phyloP scores from a whole-genome alignment of 2,888 invertebrate species.

The Mystacides longicornis region DNA sequence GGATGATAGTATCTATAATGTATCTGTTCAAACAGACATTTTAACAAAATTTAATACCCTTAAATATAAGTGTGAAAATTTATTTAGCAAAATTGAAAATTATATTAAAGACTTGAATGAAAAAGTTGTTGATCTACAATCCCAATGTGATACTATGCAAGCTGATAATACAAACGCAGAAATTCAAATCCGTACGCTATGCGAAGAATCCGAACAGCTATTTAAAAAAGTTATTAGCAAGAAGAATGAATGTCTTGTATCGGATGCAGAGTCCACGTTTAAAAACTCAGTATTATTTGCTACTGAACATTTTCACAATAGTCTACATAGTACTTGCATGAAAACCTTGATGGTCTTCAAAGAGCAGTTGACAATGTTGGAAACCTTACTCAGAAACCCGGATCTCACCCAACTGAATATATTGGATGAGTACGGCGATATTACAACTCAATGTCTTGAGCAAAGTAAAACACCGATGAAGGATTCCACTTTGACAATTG shows the following conservation, averaged over 20 bases:
- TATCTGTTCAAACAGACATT: not conserved
- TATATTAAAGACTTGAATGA: not conserved
- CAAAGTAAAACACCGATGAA: not conserved
- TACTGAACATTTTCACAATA: constrained; percentile 17
- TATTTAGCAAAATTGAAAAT: not conserved
- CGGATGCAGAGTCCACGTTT: constrained; percentile 22
- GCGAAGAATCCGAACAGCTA: constrained; percentile 22
- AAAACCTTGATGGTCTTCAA: constrained; percentile 13
- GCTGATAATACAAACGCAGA: constrained; percentile 16
- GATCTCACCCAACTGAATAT: not conserved
- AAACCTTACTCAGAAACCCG: constrained; percentile 10
- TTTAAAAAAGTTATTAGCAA: constrained; percentile 12
- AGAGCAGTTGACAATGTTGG: constrained; percentile 10
- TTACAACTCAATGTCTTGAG: not conserved
- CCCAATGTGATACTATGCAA: constrained; percentile 18
- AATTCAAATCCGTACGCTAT: constrained; percentile 16
- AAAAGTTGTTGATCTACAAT: not conserved
- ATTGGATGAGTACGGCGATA: not conserved
- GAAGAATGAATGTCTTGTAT: constrained; percentile 18
- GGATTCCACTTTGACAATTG: not conserved
- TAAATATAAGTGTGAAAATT: not conserved
- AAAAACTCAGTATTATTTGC: constrained; percentile 14
- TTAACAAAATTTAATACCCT: not conserved
- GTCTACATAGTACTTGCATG: constrained; percentile 15
- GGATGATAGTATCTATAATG: not conserved